Evolutionary conservation across 2,888 invertebrate species (phyloP).

Genomic region (Apamea sordens): DNA sequence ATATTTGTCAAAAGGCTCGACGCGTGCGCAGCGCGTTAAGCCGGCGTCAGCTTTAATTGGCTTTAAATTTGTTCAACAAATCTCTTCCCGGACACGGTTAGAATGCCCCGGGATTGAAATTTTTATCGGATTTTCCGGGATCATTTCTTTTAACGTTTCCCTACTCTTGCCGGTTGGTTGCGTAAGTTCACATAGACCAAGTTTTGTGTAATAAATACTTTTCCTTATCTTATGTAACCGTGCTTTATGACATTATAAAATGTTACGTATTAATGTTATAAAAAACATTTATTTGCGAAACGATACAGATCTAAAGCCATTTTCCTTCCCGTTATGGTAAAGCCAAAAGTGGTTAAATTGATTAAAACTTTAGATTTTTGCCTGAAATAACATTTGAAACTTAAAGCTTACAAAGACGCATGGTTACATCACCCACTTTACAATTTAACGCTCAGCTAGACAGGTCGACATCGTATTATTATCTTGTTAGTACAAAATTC

Average conservation of each 20-base stretch:
- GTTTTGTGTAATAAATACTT: slow-evolving; percentile 40
- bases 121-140: slow-evolving; percentile 60
- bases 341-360: background rate
- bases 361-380: background rate
- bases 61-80: slow-evolving; percentile 77
- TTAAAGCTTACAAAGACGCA: background rate
- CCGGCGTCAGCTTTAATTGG: slow-evolving; percentile 76
- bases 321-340: slow-evolving; percentile 18
- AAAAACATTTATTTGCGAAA: background rate
- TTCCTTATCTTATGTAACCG: slow-evolving; percentile 48
- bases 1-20: slow-evolving; percentile 75
- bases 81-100: slow-evolving; percentile 71
- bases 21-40: slow-evolving; percentile 70
- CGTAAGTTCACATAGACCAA: slow-evolving; percentile 39
- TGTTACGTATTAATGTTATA: slow-evolving; percentile 1
- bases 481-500: slow-evolving; percentile 52
- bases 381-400: background rate
- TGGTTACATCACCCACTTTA: slow-evolving; percentile 17
- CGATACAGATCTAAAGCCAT: background rate
- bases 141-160: slow-evolving; percentile 53
- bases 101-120: slow-evolving; percentile 44
- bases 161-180: slow-evolving; percentile 30
- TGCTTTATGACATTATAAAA: slow-evolving; percentile 16
- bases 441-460: slow-evolving; percentile 16
- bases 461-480: slow-evolving; percentile 37